A percentile compares a stretch with the other conserved stretches of the same genome.
Evolutionary conservation across 2,797 vertebrate species (phyloP).

Genomic region (Calcarius lapponicus): DNA sequence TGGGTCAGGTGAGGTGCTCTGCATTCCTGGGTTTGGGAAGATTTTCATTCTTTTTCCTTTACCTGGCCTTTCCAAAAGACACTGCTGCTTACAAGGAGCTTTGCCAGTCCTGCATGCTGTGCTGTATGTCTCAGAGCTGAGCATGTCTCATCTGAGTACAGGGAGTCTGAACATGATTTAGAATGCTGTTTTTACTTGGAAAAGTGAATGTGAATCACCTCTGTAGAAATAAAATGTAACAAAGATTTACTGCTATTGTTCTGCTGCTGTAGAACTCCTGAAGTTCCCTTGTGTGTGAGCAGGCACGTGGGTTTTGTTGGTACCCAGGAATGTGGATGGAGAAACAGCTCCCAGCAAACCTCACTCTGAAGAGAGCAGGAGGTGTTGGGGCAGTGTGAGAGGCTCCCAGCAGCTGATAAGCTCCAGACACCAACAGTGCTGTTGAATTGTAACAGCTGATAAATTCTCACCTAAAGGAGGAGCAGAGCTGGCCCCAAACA

Average conservation of each 20-base stretch:
- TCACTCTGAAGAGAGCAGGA: background rate
- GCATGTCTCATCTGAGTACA: background rate
- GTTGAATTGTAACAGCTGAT: background rate
- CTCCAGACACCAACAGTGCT: background rate
- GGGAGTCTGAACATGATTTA: background rate
- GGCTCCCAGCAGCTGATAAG: background rate
- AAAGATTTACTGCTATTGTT: background rate
- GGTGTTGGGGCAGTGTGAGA: background rate
- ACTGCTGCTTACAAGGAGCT: background rate
- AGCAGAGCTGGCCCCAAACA: background rate
- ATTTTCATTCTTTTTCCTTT: background rate
- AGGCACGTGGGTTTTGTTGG: background rate
- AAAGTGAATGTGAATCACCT: background rate
- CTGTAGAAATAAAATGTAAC: background rate
- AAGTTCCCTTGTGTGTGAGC: background rate
- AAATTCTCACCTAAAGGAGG: too few relatives aligned
- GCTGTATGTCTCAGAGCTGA: background rate
- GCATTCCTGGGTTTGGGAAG: background rate
- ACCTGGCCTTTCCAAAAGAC: background rate
- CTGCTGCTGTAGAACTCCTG: background rate
- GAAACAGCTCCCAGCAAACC: background rate
- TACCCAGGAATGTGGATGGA: background rate
- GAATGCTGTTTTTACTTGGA: background rate
- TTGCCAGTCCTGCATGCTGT: background rate
- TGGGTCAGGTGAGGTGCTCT: background rate